Conservation (phyloP, 2,113 vertebrate genomes). For the Corydoras maculifer region DNA sequence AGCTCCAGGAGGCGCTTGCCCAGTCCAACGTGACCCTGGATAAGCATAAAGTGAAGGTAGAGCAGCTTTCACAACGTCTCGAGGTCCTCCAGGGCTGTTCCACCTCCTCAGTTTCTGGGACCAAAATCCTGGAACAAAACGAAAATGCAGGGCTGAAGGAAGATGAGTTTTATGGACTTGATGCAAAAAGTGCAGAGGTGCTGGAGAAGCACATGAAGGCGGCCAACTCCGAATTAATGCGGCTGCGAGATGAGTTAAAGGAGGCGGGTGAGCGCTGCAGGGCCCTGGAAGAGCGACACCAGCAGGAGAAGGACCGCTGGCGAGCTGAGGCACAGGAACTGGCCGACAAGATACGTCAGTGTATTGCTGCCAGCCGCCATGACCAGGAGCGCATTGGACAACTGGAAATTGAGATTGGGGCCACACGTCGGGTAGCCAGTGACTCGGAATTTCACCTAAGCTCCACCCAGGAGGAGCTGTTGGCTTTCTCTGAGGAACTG, state of each 20-base stretch:
- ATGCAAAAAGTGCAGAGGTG: constrained; percentile 63
- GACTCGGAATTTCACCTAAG: constrained; percentile 71
- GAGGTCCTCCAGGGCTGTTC: constrained; percentile 52
- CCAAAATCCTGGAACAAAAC: constrained; percentile 24
- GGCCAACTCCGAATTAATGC: constrained; percentile 60
- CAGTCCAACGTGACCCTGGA: constrained; percentile 62
- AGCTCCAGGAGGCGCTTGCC: constrained; percentile 69
- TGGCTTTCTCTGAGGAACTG: constrained; percentile 75
- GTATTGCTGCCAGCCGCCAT: constrained; percentile 64
- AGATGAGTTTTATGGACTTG: constrained; percentile 60
- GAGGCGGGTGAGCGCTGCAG: constrained; percentile 59
- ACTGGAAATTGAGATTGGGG: constrained; percentile 70
- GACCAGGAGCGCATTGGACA: constrained; percentile 69
- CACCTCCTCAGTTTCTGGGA: not conserved
- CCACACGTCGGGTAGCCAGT: constrained; percentile 61
- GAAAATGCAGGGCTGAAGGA: constrained; percentile 22
- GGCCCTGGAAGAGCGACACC: constrained; percentile 61
- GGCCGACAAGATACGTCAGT: constrained; percentile 68
- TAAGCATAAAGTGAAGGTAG: constrained; percentile 67
- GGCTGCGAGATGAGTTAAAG: constrained; percentile 64
- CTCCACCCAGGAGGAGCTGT: constrained; percentile 73
- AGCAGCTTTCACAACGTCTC: constrained; percentile 61
- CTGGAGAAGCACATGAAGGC: constrained; percentile 61
- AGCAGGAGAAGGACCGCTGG: constrained; percentile 68
- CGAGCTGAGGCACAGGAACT: constrained; percentile 64